Base-by-base conservation (phyloP, 2,888 invertebrate species). In the Seladonia tumulorum region DNA sequence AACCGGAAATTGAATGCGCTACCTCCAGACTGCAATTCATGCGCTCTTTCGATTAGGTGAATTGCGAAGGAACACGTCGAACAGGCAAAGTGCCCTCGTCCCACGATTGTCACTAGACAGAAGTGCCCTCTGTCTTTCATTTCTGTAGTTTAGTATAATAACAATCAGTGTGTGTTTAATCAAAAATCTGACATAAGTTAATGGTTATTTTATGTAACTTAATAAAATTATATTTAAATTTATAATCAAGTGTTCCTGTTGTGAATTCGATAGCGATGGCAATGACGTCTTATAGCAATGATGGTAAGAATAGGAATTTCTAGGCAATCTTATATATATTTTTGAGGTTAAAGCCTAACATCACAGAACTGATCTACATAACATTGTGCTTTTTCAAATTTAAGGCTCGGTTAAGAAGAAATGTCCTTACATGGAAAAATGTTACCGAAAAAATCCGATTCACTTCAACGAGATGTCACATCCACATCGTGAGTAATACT, bases 391-490 rank as follows among this genome's bases (percentile, higher is more conserved):
- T 39, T 72, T 16, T 78, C 75, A 14, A 60, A 45, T 84, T 4
- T 76, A 72, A 85, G 53, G 89, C 89, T 0, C 84, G 87, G 90
- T 70, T 70, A 90, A 87, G 57, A 96, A 95, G 91, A 96, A 96
- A 88, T 99, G 98, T 94, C 97, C 96, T 25, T 98, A 97, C 94
- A 97, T 97, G 12, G 96, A 96, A 47, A 96, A 96, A 89, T 99
- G 99, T 93, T 98, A 97, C 92, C 96, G 99, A 78, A 96, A 97
- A 92, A 98, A 98, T 95, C 98, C 98, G 0, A 96, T 97, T 82
- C 99, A 99, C 95, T 97, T 98, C 86, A 96, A 96, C 85, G 97
- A 98, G 94, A 98, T 96, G 94, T 96, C 96, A 57, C 99, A 99
- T 96, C 96, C 97, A 14, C 97, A 98, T 93, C 96, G 98, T 98